A percentile compares a stretch with the other conserved stretches of the same genome.
phyloP scores from a whole-genome alignment of 2,797 vertebrate genomes.

The Lemur catta region DNA sequence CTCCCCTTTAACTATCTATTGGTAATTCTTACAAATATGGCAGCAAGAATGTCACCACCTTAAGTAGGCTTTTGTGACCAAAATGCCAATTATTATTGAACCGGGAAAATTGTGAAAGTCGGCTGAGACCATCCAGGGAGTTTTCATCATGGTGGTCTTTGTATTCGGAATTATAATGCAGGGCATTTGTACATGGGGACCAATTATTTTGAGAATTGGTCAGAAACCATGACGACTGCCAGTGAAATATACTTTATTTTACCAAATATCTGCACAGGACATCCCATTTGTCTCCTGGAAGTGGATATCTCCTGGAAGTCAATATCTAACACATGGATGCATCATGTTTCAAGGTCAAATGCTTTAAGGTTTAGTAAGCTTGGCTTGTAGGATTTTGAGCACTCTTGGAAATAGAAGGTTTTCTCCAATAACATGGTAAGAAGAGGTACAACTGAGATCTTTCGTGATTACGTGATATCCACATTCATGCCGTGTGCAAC shows the following conservation, averaged over 20 bases:
- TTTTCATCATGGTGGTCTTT: not conserved
- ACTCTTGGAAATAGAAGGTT: not conserved
- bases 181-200: too few species aligned
- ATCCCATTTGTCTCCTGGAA: not conserved
- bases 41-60: not conserved
- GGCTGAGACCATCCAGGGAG: not conserved
- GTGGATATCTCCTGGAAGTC: not conserved
- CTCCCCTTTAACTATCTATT: not conserved
- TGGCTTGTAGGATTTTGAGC: not conserved
- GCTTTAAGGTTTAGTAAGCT: not conserved
- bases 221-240: not conserved
- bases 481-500: accelerated
- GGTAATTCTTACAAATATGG: not conserved
- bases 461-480: too few species aligned
- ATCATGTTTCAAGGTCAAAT: too few species aligned
- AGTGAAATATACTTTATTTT: not conserved
- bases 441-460: not conserved
- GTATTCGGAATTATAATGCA: too few species aligned
- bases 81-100: not conserved
- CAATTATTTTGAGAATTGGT: too few species aligned
- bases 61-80: not conserved
- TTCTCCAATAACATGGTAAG: not conserved
- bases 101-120: not conserved
- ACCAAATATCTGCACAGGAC: too few species aligned
- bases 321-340: too few species aligned